Evolutionary conservation across 2,888 invertebrate genomes (phyloP).

Genomic region (Lypha dubia): DNA sequence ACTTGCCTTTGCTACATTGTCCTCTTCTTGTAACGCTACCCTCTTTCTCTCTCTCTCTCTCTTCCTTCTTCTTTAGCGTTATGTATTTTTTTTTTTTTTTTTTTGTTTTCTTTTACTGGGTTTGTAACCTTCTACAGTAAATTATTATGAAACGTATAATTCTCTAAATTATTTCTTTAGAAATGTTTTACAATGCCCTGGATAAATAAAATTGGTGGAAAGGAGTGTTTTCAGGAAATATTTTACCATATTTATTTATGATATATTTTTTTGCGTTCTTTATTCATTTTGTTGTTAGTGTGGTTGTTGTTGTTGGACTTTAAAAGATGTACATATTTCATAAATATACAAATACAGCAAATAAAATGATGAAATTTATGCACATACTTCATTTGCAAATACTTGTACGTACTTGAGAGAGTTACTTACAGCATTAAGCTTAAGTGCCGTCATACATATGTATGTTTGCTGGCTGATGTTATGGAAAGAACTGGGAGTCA

Average conservation of each 20-base stretch:
- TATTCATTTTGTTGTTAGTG: slow-evolving; percentile 40
- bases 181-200: slow-evolving; percentile 41
- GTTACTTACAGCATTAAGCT: slow-evolving; percentile 72
- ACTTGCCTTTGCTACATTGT: slow-evolving; percentile 64
- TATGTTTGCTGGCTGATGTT: slow-evolving; percentile 21
- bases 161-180: slow-evolving; percentile 64
- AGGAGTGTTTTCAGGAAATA: slow-evolving; percentile 50
- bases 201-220: neutral
- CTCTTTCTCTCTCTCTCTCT: neutral
- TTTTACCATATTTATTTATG: slow-evolving; percentile 69
- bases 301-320: slow-evolving; percentile 48
- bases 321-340: slow-evolving; percentile 42
- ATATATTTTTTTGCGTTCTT: slow-evolving; percentile 39
- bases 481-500: neutral
- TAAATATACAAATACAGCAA: slow-evolving; percentile 33
- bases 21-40: neutral
- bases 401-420: slow-evolving; percentile 71
- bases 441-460: slow-evolving; percentile 65
- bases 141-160: slow-evolving; percentile 70
- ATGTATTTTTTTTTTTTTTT: neutral
- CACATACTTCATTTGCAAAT: slow-evolving; percentile 71
- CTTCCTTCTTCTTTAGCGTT: slow-evolving; percentile 13
- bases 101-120: slow-evolving; percentile 1
- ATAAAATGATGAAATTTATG: slow-evolving; percentile 66
- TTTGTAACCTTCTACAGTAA: slow-evolving; percentile 59